Evolutionary conservation across 1,140 invertebrate species (phyloP).

Genomic region (Scylla paramamosain): DNA sequence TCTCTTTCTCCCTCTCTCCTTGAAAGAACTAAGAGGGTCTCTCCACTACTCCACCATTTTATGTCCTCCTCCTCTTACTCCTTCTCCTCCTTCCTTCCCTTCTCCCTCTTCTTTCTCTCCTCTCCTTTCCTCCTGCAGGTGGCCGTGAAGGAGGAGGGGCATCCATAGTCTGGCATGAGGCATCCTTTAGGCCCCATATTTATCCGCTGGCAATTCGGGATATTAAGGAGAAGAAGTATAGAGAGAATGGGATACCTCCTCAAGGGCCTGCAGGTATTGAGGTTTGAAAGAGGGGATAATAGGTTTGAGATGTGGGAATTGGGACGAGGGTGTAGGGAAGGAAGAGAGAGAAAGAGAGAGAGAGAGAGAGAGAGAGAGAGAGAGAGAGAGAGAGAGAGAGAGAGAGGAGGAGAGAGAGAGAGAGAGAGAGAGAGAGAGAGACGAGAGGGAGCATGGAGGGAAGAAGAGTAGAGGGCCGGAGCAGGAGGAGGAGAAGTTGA

Average conservation of each 20-base stretch:
- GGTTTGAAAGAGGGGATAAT: constrained; percentile 65
- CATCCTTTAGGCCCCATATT: constrained; percentile 56
- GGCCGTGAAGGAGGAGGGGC: constrained; percentile 49
- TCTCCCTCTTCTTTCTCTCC: background rate
- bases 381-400: background rate
- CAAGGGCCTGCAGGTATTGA: constrained; percentile 58
- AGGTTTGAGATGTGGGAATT: constrained; percentile 57
- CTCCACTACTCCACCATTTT: background rate
- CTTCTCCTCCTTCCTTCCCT: background rate
- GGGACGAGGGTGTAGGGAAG: constrained; percentile 5
- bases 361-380: background rate
- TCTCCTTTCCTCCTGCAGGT: constrained; percentile 15
- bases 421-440: background rate
- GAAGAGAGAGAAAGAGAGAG: background rate
- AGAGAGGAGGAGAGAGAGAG: background rate
- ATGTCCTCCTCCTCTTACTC: constrained; percentile 9
- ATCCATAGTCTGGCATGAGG: constrained; percentile 61
- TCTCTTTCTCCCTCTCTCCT: constrained; percentile 45
- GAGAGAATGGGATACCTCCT: constrained; percentile 36
- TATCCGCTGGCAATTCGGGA: constrained; percentile 58
- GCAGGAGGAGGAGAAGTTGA: background rate
- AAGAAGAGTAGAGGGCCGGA: background rate
- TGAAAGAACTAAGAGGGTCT: background rate
- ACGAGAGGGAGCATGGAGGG: background rate
- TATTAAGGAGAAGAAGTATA: constrained; percentile 55